Percentiles rank a stretch among this genome's conserved stretches.
Evolutionary conservation across 2,888 invertebrate genomes (phyloP).

Genomic region (Eupithecia exiguata): DNA sequence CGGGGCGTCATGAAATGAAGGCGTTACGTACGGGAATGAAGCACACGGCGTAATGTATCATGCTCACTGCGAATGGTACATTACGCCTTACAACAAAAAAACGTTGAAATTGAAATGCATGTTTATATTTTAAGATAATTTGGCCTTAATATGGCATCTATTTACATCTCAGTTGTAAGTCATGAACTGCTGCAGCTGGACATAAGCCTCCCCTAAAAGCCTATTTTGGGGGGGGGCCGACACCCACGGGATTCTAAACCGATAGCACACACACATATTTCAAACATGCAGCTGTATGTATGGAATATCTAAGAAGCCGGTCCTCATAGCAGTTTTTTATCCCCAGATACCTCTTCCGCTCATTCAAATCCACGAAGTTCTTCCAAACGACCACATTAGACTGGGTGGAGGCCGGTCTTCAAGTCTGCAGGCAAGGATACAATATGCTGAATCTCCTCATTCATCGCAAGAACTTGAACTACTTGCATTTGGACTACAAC

Average conservation of each 20-base stretch:
- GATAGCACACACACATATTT: not conserved
- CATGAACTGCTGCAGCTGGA: not conserved
- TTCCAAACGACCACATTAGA: conserved; percentile 99
- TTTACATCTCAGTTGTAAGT: not conserved
- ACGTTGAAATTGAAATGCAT: too few relatives aligned
- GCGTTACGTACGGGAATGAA: too few relatives aligned
- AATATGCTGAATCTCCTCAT: conserved; percentile 99
- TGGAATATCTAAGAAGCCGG: not conserved
- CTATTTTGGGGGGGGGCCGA: too few relatives aligned
- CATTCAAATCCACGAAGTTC: conserved; percentile 99
- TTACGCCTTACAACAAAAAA: too few relatives aligned
- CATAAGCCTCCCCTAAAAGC: not conserved
- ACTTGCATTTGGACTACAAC: conserved; percentile 99
- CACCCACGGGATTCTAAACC: not conserved
- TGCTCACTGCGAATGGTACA: too few relatives aligned
- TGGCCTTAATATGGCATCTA: too few relatives aligned
- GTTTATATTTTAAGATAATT: too few relatives aligned
- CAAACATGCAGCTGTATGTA: not conserved
- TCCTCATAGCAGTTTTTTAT: not conserved
- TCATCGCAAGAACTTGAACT: conserved; percentile 99
- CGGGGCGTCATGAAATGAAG: too few relatives aligned
- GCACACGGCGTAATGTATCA: too few relatives aligned
- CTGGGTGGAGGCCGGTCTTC: conserved; percentile 99
- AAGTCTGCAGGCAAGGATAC: conserved; percentile 99
- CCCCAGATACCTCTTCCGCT: conserved; percentile 95